A percentile compares a stretch with the other conserved stretches of the same genome.
phyloP scores from a whole-genome alignment of 2,797 vertebrate species.

The Myotis vivesi region DNA sequence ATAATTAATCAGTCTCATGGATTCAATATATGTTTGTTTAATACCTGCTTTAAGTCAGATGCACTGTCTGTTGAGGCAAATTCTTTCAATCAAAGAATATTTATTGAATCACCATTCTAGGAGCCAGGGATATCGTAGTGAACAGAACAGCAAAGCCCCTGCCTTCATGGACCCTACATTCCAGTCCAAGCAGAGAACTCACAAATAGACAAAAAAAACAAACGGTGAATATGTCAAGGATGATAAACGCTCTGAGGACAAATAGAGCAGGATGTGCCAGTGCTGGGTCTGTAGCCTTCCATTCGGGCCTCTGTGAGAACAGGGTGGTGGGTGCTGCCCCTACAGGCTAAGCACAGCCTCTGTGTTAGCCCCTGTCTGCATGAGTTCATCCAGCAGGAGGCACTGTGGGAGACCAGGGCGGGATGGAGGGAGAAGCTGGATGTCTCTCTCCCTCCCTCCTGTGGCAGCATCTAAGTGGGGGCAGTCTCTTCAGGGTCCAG shows the following conservation, averaged over 20 bases:
- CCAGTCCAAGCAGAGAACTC: not conserved
- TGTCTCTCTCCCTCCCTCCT: too few relatives aligned
- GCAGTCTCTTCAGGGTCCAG: not conserved
- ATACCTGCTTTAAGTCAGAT: not conserved
- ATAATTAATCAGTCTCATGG: not conserved
- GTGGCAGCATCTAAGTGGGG: too few relatives aligned
- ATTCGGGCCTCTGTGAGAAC: not conserved
- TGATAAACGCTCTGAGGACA: not conserved
- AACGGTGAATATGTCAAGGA: not conserved
- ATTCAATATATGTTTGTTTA: not conserved
- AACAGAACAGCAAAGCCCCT: not conserved
- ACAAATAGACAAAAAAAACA: not conserved
- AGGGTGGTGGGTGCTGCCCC: not conserved
- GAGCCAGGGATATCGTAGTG: not conserved
- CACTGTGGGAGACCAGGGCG: not conserved
- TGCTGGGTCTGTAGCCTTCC: not conserved
- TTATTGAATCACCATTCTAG: not conserved
- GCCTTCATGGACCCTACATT: not conserved
- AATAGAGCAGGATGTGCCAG: not conserved
- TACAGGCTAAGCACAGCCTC: not conserved
- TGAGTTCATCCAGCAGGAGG: not conserved
- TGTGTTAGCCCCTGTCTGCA: not conserved
- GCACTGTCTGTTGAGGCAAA: not conserved
- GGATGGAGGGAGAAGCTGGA: not conserved
- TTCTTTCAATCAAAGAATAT: not conserved